phyloP scores from a whole-genome alignment of 2,797 vertebrate species.

The Varecia variegata region DNA sequence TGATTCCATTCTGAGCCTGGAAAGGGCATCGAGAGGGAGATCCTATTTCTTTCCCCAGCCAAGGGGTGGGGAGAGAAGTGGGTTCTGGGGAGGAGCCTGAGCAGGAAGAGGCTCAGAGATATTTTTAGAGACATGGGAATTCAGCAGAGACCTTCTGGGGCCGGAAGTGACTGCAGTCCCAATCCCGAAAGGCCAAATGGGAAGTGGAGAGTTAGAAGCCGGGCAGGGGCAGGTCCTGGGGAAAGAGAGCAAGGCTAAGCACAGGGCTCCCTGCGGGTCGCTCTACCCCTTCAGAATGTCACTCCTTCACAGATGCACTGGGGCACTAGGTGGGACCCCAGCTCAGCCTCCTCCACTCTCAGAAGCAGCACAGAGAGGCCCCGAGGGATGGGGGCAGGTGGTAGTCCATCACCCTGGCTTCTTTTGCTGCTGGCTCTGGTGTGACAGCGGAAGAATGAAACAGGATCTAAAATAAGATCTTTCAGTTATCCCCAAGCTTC shows the following conservation, averaged over 20 bases:
- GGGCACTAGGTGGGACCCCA: background rate
- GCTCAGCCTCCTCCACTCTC: background rate
- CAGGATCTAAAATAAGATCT: background rate
- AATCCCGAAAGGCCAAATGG: conserved; percentile 37
- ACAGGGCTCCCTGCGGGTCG: background rate
- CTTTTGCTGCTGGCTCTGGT: conserved; percentile 31
- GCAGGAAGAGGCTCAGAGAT: conserved; percentile 39
- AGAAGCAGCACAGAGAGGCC: background rate
- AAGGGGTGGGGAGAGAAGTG: background rate
- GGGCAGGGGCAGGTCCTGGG: background rate
- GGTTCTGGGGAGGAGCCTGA: conserved; percentile 15
- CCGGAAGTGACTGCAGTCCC: conserved; percentile 23
- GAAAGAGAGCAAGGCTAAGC: background rate
- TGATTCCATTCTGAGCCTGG: conserved; percentile 33
- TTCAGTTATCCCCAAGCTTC: background rate
- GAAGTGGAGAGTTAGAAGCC: background rate
- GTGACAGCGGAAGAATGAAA: background rate
- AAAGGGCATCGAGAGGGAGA: conserved; percentile 11
- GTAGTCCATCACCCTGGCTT: background rate
- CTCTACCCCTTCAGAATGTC: background rate
- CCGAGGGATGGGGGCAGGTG: too few species aligned
- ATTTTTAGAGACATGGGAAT: conserved; percentile 75
- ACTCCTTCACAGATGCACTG: background rate
- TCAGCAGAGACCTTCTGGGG: conserved; percentile 27
- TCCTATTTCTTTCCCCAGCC: conserved; percentile 34